These are phyloP conservation scores for Mus spretus DNA, from an alignment of 2,797 vertebrate genomes.

Conservation along the genomic window DNA sequence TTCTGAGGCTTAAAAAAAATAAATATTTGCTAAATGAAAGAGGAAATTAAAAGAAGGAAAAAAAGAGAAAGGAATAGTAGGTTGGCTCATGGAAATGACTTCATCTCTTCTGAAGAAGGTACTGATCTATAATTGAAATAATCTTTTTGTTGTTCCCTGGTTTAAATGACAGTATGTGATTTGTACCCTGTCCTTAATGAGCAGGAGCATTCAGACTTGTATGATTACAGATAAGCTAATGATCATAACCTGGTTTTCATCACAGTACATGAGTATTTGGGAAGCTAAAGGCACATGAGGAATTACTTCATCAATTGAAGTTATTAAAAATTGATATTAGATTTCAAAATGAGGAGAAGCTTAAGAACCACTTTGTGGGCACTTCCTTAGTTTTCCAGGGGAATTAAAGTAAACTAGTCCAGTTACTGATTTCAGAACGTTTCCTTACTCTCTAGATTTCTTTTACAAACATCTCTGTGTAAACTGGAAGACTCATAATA, in stretches of 20 bases:
- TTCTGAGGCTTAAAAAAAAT: slow-evolving; percentile 54
- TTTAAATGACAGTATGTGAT: neutral
- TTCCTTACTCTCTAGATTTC: neutral
- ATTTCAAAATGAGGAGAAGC: slow-evolving; percentile 17
- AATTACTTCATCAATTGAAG: slow-evolving; percentile 5
- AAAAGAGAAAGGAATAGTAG: neutral
- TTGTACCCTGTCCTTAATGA: neutral
- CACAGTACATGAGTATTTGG: neutral
- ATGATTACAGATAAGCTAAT: neutral
- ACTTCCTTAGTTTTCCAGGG: neutral
- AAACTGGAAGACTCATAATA: neutral
- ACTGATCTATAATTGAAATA: neutral
- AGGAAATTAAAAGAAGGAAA: neutral
- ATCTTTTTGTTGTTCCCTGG: neutral
- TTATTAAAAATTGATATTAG: slow-evolving; percentile 2
- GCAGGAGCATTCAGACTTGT: neutral
- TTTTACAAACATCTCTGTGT: neutral
- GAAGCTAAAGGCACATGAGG: slow-evolving; percentile 34
- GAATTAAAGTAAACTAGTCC: neutral
- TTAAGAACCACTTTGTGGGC: neutral
- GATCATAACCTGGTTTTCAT: neutral
- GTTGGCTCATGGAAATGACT: neutral
- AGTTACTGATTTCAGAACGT: neutral
- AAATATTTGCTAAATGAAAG: slow-evolving; percentile 35
- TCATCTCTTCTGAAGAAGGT: neutral